These are phyloP conservation scores for Hafferia zeledoni DNA, from an alignment of 2,797 vertebrate genomes.

Conservation along the genomic window DNA sequence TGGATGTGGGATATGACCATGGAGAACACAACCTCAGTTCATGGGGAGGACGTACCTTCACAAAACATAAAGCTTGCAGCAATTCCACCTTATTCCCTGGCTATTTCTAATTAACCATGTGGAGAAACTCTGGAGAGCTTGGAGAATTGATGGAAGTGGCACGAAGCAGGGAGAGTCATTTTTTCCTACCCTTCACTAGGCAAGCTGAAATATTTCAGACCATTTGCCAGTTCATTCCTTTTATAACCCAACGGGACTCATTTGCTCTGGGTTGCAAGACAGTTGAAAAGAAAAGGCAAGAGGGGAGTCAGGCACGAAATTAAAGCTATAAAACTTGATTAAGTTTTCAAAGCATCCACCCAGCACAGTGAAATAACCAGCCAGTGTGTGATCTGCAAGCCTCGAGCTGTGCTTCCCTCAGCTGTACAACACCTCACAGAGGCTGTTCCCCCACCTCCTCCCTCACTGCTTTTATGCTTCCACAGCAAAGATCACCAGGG, in stretches of 20 bases:
- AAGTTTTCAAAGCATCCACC: constrained; percentile 31
- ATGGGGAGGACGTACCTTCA: rapidly evolving
- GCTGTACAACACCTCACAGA: rapidly evolving
- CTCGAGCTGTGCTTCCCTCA: background rate
- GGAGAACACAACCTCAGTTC: background rate
- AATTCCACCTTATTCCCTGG: background rate
- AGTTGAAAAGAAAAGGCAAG: background rate
- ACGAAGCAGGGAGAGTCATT: background rate
- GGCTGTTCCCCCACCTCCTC: background rate
- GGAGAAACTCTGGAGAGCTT: background rate
- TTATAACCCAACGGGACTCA: background rate
- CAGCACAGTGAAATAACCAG: background rate
- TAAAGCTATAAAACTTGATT: constrained; percentile 45
- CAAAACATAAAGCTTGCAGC: background rate
- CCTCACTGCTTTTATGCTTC: background rate
- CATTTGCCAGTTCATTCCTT: background rate
- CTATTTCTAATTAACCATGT: background rate
- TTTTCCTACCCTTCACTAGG: background rate
- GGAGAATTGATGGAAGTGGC: background rate
- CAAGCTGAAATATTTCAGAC: background rate
- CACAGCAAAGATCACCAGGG: background rate
- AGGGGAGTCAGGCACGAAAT: constrained; percentile 11
- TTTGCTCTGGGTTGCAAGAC: background rate
- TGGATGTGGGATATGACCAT: rapidly evolving
- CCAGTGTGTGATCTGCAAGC: background rate